Percentiles rank a stretch among this genome's conserved stretches.
Conservation (phyloP, 2,888 invertebrate species). For the Diploptera punctata region DNA sequence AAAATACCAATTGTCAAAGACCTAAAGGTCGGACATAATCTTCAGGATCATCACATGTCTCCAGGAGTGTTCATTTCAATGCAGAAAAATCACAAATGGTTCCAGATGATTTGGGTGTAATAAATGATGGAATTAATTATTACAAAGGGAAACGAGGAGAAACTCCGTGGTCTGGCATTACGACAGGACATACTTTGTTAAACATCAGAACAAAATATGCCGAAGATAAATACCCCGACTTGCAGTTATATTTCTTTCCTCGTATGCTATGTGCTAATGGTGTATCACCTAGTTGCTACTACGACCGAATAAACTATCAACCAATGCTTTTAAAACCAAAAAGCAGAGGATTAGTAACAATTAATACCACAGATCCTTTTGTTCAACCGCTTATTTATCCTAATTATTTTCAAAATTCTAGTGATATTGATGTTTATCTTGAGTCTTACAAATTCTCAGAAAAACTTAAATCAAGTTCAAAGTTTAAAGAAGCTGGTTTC, state of each 20-base stretch:
- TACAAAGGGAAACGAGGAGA: not conserved
- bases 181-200: too few relatives aligned
- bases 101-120: not conserved
- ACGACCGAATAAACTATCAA: not conserved
- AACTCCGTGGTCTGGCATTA: too few relatives aligned
- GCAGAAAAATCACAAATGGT: not conserved
- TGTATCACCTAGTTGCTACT: not conserved
- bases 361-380: not conserved
- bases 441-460: not conserved
- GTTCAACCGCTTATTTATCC: not conserved
- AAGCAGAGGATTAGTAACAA: not conserved
- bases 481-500: not conserved
- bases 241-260: not conserved
- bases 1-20: slow-evolving; percentile 50
- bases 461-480: not conserved
- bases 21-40: slow-evolving; percentile 65
- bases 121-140: not conserved
- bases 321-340: not conserved
- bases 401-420: not conserved
- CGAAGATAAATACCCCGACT: not conserved
- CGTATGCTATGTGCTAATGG: not conserved
- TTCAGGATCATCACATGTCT: slow-evolving; percentile 58
- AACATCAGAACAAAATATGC: too few relatives aligned
- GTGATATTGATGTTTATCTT: not conserved
- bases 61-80: not conserved